Conservation (phyloP, 1,140 invertebrate genomes). For the Cotesia glomerata region DNA sequence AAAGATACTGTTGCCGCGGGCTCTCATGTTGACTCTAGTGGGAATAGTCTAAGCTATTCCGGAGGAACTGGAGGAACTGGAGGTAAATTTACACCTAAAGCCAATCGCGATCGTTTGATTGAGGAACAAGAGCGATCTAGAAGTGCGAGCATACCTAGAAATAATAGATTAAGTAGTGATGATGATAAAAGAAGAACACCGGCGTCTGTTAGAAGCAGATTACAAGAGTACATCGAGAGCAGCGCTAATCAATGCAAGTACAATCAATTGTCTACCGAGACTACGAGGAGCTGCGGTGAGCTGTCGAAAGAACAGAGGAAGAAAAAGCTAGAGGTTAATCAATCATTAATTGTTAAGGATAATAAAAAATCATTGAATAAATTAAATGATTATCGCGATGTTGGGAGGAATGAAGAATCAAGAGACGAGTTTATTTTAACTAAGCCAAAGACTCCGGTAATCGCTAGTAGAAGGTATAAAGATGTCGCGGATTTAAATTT, state of each 20-base stretch:
- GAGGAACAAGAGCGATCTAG: slow-evolving; percentile 33
- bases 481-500: slow-evolving; percentile 44
- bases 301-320: slow-evolving; percentile 16
- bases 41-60: not conserved
- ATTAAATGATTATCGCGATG: slow-evolving; percentile 20
- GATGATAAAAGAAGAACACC: slow-evolving; percentile 27
- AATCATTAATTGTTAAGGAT: no score
- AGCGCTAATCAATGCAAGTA: not conserved
- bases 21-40: not conserved
- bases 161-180: not conserved
- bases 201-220: slow-evolving; percentile 24
- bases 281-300: slow-evolving; percentile 12
- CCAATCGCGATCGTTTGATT: slow-evolving; percentile 33
- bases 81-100: slow-evolving; percentile 35
- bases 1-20: not conserved
- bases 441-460: slow-evolving; percentile 36
- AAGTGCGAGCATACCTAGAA: slow-evolving; percentile 17
- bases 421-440: slow-evolving; percentile 35
- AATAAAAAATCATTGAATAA: not conserved
- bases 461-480: slow-evolving; percentile 40
- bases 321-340: slow-evolving; percentile 9
- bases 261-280: slow-evolving; percentile 1
- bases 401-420: slow-evolving; percentile 31
- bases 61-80: slow-evolving; percentile 14
- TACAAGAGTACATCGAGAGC: slow-evolving; percentile 29